Evolutionary conservation across 92 coral and sea anemone species (phyloP).

Genomic region (Zoanthus sansibaricus): DNA sequence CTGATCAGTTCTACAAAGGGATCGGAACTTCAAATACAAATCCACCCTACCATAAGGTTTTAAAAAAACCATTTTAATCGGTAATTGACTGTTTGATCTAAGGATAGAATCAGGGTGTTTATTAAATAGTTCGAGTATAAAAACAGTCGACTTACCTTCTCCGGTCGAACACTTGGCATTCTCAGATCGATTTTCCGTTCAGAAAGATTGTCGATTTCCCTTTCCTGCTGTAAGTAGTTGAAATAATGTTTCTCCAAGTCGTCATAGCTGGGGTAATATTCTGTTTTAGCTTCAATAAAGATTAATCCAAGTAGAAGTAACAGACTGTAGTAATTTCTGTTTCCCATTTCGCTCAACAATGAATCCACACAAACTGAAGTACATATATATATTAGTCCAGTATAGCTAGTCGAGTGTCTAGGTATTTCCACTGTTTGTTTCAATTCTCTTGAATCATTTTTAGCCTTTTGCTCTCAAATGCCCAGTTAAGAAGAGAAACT

Average conservation of each 20-base stretch:
- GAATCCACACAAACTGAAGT: constrained; percentile 12
- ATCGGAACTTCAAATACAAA: neutral
- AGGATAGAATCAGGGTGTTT: neutral
- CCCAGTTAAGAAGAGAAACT: neutral
- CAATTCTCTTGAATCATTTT: neutral
- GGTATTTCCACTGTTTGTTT: neutral
- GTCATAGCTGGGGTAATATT: constrained; percentile 32
- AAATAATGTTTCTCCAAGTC: constrained; percentile 31
- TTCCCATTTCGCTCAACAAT: constrained; percentile 8
- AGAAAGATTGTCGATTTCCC: neutral
- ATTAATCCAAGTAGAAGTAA: constrained; percentile 19
- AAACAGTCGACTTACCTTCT: constrained; percentile 26
- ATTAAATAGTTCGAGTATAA: neutral
- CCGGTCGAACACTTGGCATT: constrained; percentile 45
- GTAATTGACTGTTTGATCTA: neutral
- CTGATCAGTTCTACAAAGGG: too few species aligned
- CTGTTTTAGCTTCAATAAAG: constrained; percentile 19
- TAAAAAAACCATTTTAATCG: neutral
- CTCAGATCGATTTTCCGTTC: constrained; percentile 17
- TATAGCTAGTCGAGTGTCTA: neutral
- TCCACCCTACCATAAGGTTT: too few species aligned
- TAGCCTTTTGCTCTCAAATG: neutral
- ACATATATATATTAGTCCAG: neutral
- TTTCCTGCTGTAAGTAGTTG: constrained; percentile 23
- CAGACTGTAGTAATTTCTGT: constrained; percentile 10